These are phyloP conservation scores for Trochalopteron elliotii DNA, from an alignment of 2,113 vertebrate genomes.

Conservation along the genomic window DNA sequence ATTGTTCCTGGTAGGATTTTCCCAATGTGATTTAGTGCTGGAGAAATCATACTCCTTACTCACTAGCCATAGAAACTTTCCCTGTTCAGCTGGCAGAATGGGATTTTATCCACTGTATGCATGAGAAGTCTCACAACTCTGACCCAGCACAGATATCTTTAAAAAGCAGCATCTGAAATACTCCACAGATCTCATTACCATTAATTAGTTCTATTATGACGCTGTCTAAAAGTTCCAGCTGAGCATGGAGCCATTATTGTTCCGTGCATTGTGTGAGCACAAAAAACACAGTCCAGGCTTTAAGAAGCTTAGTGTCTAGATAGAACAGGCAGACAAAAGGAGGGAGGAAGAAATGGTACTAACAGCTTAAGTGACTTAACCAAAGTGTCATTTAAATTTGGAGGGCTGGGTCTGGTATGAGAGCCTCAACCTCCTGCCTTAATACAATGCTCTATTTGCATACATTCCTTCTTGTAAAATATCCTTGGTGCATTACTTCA, in stretches of 20 bases:
- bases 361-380: neutral
- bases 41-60: neutral
- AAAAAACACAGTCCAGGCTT: neutral
- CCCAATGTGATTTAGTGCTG: neutral
- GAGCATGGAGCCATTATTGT: neutral
- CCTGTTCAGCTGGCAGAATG: neutral
- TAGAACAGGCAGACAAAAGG: neutral
- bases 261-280: neutral
- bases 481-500: neutral
- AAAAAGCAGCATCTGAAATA: neutral
- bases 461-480: neutral
- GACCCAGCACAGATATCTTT: neutral
- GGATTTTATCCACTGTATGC: neutral
- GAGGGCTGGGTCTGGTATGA: neutral
- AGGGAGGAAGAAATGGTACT: neutral
- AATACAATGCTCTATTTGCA: neutral
- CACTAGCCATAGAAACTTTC: neutral
- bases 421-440: neutral
- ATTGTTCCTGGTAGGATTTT: neutral
- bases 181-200: neutral
- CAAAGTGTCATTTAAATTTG: neutral
- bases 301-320: neutral
- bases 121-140: neutral
- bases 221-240: neutral
- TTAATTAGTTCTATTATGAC: constrained; percentile 13